These are phyloP conservation scores for Cephalopholis sonnerati DNA, from an alignment of 2,113 vertebrate species.

Conservation along the genomic window DNA sequence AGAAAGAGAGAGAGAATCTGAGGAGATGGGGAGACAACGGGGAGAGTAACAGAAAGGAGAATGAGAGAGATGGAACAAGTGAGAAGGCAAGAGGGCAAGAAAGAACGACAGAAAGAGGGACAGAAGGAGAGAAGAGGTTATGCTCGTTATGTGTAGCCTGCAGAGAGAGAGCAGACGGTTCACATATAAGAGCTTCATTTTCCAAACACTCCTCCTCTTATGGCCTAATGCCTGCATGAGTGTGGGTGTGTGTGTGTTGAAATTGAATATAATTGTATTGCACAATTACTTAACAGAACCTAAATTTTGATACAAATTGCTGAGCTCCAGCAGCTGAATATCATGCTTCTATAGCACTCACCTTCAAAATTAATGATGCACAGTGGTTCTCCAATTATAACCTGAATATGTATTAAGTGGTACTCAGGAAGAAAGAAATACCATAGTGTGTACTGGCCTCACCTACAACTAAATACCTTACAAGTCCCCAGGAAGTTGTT, in stretches of 20 bases:
- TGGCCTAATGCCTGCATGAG: slow-evolving; percentile 23
- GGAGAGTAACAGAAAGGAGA: neutral
- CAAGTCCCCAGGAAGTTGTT: neutral
- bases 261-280: neutral
- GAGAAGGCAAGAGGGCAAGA: slow-evolving; percentile 1
- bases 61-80: neutral
- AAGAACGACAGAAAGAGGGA: neutral
- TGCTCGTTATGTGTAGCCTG: slow-evolving; percentile 53
- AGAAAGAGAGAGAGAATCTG: slow-evolving; percentile 29
- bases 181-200: slow-evolving; percentile 54
- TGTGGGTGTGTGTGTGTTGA: neutral
- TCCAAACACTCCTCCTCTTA: slow-evolving; percentile 44
- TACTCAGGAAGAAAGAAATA: neutral
- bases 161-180: slow-evolving; percentile 45
- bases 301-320: neutral
- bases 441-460: neutral
- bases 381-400: neutral
- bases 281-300: neutral
- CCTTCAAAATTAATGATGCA: neutral
- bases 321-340: neutral
- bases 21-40: slow-evolving; percentile 45
- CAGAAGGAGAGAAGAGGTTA: slow-evolving; percentile 28
- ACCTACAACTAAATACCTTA: neutral
- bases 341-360: neutral
- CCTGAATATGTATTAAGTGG: neutral